phyloP scores from a whole-genome alignment of 2,888 invertebrate species.

The Leucophenga montana region DNA sequence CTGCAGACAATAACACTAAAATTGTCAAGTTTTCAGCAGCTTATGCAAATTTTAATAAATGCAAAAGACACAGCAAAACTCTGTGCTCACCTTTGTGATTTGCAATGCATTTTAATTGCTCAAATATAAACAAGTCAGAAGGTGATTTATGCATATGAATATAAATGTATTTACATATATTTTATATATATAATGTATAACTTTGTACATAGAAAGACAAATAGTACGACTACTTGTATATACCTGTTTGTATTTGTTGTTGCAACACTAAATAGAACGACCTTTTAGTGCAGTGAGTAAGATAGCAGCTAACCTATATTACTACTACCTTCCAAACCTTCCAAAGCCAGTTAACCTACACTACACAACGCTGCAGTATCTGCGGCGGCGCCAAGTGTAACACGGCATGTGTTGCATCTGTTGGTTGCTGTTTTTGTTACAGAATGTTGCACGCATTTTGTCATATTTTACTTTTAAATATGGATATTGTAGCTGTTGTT shows the following conservation, averaged over 20 bases:
- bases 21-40: too few species aligned
- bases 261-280: neutral
- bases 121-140: constrained; percentile 4
- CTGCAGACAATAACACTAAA: too few species aligned
- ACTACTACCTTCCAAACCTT: neutral
- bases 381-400: constrained; percentile 49
- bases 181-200: neutral
- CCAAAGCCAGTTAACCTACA: neutral
- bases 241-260: neutral
- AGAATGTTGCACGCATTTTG: constrained; percentile 28
- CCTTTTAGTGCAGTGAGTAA: constrained; percentile 10
- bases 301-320: constrained; percentile 18
- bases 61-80: neutral
- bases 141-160: neutral
- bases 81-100: neutral
- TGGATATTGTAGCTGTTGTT: constrained; percentile 41
- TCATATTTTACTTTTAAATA: constrained; percentile 64
- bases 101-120: constrained; percentile 6
- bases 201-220: neutral
- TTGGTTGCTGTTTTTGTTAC: constrained; percentile 51
- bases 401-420: constrained; percentile 63
- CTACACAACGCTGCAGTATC: constrained; percentile 14
- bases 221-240: neutral
- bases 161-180: neutral
- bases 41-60: too few species aligned